phyloP scores from a whole-genome alignment of 2,888 invertebrate genomes.

The Meliscaeva auricollis region DNA sequence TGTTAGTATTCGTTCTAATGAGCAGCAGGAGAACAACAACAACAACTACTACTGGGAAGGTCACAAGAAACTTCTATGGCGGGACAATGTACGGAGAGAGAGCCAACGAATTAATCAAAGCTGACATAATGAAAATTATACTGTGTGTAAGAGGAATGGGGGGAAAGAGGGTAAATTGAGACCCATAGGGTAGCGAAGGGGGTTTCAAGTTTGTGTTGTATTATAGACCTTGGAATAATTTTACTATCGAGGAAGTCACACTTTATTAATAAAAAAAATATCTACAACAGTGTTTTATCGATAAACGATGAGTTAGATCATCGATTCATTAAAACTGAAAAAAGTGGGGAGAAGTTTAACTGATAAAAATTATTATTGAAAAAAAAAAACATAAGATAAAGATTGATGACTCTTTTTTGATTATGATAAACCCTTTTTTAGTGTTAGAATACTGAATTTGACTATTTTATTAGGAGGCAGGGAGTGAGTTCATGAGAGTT shows the following conservation, averaged over 20 bases:
- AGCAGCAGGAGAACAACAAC: conserved; percentile 29
- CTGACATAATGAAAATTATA: conserved; percentile 70
- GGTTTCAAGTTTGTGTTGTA: neutral
- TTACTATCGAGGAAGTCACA: conserved; percentile 51
- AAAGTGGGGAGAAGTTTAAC: neutral
- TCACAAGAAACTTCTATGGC: conserved; percentile 22
- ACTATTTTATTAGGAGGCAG: neutral
- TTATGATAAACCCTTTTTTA: conserved; percentile 11
- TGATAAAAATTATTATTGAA: neutral
- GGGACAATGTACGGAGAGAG: conserved; percentile 31
- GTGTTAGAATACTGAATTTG: neutral
- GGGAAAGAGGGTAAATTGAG: too few relatives aligned
- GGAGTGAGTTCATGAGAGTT: conserved; percentile 13
- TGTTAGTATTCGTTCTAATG: conserved; percentile 24
- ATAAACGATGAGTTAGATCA: conserved; percentile 68
- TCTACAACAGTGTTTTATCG: conserved; percentile 48
- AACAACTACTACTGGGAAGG: conserved; percentile 43
- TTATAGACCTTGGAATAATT: conserved; percentile 51
- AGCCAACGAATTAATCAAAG: conserved; percentile 73
- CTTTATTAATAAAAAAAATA: conserved; percentile 23
- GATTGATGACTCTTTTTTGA: conserved; percentile 17
- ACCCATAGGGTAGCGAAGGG: too few relatives aligned
- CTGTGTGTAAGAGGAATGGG: conserved; percentile 1
- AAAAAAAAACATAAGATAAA: conserved; percentile 4
- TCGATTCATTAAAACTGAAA: conserved; percentile 52